Evolutionary conservation across 2,113 vertebrate species (phyloP), one percentile per base, ranked within the genome.

Genomic region (Festucalex cinctus): DNA sequence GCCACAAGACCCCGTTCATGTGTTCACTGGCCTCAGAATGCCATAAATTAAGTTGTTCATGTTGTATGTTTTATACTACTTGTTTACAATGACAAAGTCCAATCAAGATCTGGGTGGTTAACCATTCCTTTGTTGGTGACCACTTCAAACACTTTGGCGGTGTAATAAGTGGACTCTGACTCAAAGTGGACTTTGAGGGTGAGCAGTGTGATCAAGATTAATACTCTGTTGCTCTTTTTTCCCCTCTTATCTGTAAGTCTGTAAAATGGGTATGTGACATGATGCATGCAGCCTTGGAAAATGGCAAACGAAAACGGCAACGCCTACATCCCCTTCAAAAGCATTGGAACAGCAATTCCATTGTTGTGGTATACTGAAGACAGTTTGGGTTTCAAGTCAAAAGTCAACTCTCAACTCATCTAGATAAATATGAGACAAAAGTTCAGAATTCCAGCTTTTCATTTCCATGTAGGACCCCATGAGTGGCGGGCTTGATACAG

Each of bases 31-130:
- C 57, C 43, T 54, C 37, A 66, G 9, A 10, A 36, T 57, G 69
- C 72, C 73, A 76, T 86, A 85, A 87, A 85, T 67, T 32, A 0
- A 67, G 14, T 59, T 56, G 46, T 37, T 69, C 3, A 80, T 26
- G 16, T 44, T 16, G 28, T 63, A 28, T 62, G 19, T 49, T 75
- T n/a, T 77, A 67, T 73, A 80, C 69, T 57, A 76, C 74, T 69
- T 59, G 22, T 56, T 41, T 36, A 20, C 6, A 13, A 36, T 51
- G 48, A 78, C 85, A 86, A 83, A 46, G 37, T 19, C 16, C 26
- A 54, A 26, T 26, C 17, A 65, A 63, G 24, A 6, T 36, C 17
- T 6, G 2, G 26, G 39, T 24, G 32, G 19, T 37, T 1, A 26
- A 54, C 5, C 22, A 6, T 46, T 51, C 2, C 9, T 19, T 46